Evolutionary conservation across 2,888 invertebrate species (phyloP), one percentile per base, ranked within the genome.

Genomic region (Bunonema sp.): DNA sequence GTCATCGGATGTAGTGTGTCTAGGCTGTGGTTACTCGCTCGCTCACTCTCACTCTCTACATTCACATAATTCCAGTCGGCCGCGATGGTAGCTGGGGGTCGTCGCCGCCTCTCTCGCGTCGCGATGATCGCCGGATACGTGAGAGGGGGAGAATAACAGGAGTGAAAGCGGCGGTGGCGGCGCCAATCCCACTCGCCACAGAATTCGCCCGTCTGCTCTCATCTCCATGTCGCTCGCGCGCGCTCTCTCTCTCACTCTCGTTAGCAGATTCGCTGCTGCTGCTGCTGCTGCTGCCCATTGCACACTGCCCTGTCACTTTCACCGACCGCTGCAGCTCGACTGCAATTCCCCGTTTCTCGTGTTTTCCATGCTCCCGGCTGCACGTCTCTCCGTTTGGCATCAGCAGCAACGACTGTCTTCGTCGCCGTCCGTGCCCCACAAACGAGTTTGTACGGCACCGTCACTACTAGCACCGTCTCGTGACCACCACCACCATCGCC

Each of bases 1-100:
- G n/a, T n/a, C n/a, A n/a, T n/a, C n/a, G n/a, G n/a, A n/a, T n/a
- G n/a, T n/a, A n/a, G n/a, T n/a, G n/a, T n/a, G n/a, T n/a, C n/a
- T n/a, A n/a, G n/a, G n/a, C n/a, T 39, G 39, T 43, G 35, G 20
- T 31, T 18, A 28, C 18, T 21, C n/a, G 32, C 31, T 26, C 36
- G 15, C 16, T 20, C 2, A 30, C 32, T 24, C 12, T 26, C 36
- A 41, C 41, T 41, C 36, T 12, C 28, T 42, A 34, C 34, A 32
- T 23, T 40, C 32, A 37, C 37, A 16, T 26, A 15, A 28, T 20
- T 37, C 21, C 29, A 15, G 22, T 3, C 2, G 15, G 30, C 16
- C 4, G 20, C 34, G 39, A 20, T 15, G 31, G n/a, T n/a, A n/a
- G n/a, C n/a, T n/a, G n/a, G n/a, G n/a, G n/a, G n/a, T n/a, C 16